phyloP scores from a whole-genome alignment of 2,113 vertebrate genomes.

The Pterocles gutturalis region DNA sequence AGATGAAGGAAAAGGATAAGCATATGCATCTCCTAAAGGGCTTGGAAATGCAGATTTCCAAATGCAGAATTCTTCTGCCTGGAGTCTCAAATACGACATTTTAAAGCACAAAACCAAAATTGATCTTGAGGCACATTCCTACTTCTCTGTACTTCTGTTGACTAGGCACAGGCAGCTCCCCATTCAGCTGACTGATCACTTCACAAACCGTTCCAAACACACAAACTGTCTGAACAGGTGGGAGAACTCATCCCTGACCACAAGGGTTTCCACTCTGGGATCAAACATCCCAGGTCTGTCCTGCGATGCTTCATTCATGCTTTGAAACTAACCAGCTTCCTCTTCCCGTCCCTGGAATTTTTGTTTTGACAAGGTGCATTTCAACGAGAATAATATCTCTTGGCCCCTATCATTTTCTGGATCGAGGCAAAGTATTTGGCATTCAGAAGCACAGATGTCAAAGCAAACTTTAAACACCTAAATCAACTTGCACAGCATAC shows the following conservation, averaged over 20 bases:
- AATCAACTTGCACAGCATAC: neutral
- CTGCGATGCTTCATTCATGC: neutral
- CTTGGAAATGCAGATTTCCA: neutral
- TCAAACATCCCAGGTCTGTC: neutral
- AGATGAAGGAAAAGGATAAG: neutral
- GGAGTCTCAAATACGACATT: neutral
- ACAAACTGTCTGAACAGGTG: neutral
- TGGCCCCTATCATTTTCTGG: neutral
- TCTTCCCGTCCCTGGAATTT: neutral
- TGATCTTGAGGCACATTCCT: neutral
- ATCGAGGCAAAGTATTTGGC: neutral
- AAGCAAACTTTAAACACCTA: neutral
- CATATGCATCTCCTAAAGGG: neutral
- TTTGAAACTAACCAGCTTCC: neutral
- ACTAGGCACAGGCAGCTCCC: neutral
- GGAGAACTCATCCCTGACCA: neutral
- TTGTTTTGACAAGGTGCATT: conserved; percentile 10
- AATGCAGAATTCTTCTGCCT: neutral
- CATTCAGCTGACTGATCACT: neutral
- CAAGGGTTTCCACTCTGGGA: neutral
- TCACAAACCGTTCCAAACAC: neutral
- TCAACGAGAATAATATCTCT: neutral
- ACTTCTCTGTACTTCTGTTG: neutral
- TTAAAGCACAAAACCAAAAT: neutral
- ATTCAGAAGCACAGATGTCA: neutral